These are phyloP conservation scores for Pagrus major DNA, from an alignment of 2,113 vertebrate species.

Conservation along the genomic window DNA sequence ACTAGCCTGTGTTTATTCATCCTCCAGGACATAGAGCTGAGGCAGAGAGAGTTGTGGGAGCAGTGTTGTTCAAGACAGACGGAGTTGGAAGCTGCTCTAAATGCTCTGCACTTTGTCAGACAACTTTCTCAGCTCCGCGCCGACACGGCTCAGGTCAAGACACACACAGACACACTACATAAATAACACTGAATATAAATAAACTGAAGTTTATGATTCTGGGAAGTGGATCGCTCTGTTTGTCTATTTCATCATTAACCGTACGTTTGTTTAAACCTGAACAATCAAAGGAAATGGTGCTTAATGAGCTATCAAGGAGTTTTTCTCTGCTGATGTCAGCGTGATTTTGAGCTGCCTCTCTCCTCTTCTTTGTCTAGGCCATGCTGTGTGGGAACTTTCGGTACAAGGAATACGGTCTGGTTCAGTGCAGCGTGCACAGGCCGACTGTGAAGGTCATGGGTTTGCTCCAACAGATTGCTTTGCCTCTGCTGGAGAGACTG, in stretches of 20 bases:
- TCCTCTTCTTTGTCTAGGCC: conserved; percentile 75
- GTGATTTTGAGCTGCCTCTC: neutral
- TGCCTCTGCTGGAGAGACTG: conserved; percentile 84
- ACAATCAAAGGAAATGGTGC: neutral
- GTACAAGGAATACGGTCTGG: conserved; percentile 85
- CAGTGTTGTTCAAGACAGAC: conserved; percentile 77
- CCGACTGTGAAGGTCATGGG: conserved; percentile 29
- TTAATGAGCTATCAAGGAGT: neutral
- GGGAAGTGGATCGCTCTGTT: neutral
- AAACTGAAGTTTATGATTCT: neutral
- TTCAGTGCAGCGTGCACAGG: conserved; percentile 48
- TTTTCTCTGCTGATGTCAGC: neutral
- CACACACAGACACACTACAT: neutral
- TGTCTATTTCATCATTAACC: conserved; percentile 1
- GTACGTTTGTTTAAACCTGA: conserved; percentile 6
- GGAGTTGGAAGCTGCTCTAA: conserved; percentile 80
- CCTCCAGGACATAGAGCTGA: conserved; percentile 77
- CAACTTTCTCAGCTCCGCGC: conserved; percentile 79
- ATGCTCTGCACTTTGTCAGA: conserved; percentile 80
- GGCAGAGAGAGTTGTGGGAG: conserved; percentile 82
- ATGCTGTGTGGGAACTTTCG: conserved; percentile 82
- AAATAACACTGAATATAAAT: conserved; percentile 6
- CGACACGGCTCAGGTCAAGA: conserved; percentile 86
- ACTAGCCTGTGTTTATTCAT: conserved; percentile 17
- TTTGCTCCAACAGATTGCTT: conserved; percentile 79